Conservation (phyloP, 1,140 invertebrate species). For the Tetramorium simillimum region DNA sequence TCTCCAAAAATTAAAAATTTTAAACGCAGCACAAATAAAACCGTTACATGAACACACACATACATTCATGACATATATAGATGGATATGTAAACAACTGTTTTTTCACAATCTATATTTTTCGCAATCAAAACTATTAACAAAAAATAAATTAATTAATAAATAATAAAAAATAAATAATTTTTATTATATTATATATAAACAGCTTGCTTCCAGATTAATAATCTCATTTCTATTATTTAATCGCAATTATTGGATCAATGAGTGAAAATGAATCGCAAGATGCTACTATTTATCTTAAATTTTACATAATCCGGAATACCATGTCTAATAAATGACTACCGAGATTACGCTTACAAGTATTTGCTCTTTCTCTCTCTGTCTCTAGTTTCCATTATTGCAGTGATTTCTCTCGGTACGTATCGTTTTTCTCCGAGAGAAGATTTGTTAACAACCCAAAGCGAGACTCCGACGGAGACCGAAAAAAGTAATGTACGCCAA, state of each 20-base stretch:
- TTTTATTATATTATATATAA: neutral
- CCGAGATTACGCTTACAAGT: neutral
- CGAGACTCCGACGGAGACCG: too few species aligned
- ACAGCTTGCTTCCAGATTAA: neutral
- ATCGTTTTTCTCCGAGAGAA: neutral
- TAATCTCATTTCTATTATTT: neutral
- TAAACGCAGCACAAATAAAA: neutral
- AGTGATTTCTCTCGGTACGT: neutral
- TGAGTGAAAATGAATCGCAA: neutral
- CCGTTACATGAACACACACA: neutral
- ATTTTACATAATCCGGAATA: constrained; percentile 30
- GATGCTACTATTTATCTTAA: neutral
- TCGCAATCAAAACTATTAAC: neutral
- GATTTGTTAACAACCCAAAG: too few species aligned
- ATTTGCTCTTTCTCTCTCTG: neutral
- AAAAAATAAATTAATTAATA: neutral
- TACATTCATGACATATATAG: neutral
- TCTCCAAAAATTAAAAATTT: neutral
- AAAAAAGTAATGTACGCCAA: neutral
- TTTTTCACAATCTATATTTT: neutral
- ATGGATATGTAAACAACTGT: neutral
- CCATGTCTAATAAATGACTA: neutral
- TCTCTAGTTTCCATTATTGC: neutral
- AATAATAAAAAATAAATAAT: neutral
- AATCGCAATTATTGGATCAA: neutral